Evolutionary conservation across 2,113 vertebrate species (phyloP).

Genomic region (Oncorhynchus keta): DNA sequence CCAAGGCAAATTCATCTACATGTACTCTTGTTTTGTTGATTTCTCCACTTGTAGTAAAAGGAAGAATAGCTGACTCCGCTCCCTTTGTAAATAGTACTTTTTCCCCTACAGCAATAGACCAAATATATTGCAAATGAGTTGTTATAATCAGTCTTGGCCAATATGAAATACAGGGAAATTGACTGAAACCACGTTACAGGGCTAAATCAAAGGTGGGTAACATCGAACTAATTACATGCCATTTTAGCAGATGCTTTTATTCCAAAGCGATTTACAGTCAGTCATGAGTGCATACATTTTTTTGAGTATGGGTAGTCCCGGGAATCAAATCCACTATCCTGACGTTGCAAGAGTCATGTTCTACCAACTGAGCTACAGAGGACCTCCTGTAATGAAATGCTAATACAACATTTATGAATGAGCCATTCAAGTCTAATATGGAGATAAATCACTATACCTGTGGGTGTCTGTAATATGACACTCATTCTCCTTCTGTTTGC

Average conservation of each 20-base stretch:
- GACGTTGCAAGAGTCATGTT: no score
- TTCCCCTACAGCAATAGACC: conserved; percentile 73
- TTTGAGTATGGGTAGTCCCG: no score
- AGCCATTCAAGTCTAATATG: neutral
- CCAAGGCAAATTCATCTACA: conserved; percentile 96
- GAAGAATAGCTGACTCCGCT: conserved; percentile 92
- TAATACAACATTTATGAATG: neutral
- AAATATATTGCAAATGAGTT: neutral
- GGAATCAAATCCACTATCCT: no score
- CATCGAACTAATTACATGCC: neutral
- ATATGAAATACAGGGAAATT: neutral
- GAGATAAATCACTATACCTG: conserved; percentile 72
- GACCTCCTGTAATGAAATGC: neutral
- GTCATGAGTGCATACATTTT: no score
- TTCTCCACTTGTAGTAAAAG: conserved; percentile 84
- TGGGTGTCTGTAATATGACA: conserved; percentile 88
- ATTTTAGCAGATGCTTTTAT: no score
- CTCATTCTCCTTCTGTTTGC: conserved; percentile 94
- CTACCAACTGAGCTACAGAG: no score
- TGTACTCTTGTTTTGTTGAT: conserved; percentile 92
- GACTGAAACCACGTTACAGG: neutral
- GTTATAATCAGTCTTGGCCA: no score
- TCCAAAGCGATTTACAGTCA: no score
- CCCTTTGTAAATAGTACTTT: conserved; percentile 94
- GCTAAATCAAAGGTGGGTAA: neutral